A percentile compares a stretch with the other conserved stretches of the same genome.
These are phyloP conservation scores for Lepisosteus osseus DNA, from an alignment of 2,113 vertebrate species.

Conservation along the genomic window DNA sequence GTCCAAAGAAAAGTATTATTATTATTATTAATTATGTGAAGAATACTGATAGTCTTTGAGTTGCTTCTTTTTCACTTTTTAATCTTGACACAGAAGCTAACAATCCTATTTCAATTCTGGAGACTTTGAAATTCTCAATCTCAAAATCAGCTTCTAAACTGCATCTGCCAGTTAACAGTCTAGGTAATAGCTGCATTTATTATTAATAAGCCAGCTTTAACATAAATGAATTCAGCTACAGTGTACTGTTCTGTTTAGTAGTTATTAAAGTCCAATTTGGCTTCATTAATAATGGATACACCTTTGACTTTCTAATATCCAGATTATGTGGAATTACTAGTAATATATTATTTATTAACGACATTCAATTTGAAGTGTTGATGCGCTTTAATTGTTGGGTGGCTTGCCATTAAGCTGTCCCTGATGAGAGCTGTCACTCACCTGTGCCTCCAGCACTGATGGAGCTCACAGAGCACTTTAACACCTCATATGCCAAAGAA, in stretches of 20 bases:
- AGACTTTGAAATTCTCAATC: slow-evolving; percentile 65
- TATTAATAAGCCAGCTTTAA: slow-evolving; percentile 78
- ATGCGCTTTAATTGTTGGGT: slow-evolving; percentile 74
- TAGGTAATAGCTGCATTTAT: slow-evolving; percentile 64
- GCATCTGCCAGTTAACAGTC: slow-evolving; percentile 74
- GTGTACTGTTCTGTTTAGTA: slow-evolving; percentile 68
- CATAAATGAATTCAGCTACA: slow-evolving; percentile 75
- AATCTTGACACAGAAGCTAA: slow-evolving; percentile 54
- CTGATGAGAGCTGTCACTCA: slow-evolving; percentile 55
- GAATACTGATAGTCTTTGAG: no score
- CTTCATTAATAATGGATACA: slow-evolving; percentile 78
- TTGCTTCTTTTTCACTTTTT: no score
- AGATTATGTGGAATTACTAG: slow-evolving; percentile 78
- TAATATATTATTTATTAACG: slow-evolving; percentile 77
- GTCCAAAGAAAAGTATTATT: no score
- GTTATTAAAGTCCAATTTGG: slow-evolving; percentile 82
- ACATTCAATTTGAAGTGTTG: slow-evolving; percentile 74
- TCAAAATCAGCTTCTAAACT: slow-evolving; percentile 63
- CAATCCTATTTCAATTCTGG: slow-evolving; percentile 24
- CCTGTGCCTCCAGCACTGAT: background rate
- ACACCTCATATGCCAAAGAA: no score
- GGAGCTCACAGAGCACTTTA: no score
- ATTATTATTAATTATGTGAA: no score
- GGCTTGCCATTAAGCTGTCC: slow-evolving; percentile 65
- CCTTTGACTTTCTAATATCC: slow-evolving; percentile 80